A percentile compares a stretch with the other conserved stretches of the same genome.
Conservation (phyloP, 2,113 vertebrate species). For the Azemiops feae region DNA sequence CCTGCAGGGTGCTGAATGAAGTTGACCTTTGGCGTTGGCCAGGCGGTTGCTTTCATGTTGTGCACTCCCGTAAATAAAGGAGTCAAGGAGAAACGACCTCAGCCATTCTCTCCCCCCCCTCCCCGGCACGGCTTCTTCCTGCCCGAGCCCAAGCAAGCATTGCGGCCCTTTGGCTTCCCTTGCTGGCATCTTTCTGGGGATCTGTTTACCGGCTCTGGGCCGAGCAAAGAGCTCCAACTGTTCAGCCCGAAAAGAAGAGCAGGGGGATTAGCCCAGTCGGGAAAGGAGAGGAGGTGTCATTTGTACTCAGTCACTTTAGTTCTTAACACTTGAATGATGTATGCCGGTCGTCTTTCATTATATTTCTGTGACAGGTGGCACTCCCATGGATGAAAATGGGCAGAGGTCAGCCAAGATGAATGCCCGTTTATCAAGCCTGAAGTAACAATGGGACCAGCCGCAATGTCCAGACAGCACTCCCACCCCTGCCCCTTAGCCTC, state of each 20-base stretch:
- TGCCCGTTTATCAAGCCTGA: slow-evolving; percentile 13
- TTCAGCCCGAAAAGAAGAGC: slow-evolving; percentile 54
- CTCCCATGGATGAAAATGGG: slow-evolving; percentile 59
- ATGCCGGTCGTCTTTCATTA: slow-evolving; percentile 62
- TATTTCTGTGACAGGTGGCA: slow-evolving; percentile 61
- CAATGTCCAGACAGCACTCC: neutral
- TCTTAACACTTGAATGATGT: slow-evolving; percentile 70
- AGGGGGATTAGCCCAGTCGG: slow-evolving; percentile 54
- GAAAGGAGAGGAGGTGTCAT: slow-evolving; percentile 69
- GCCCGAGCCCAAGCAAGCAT: neutral
- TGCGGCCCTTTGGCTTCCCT: neutral
- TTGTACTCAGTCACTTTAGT: slow-evolving; percentile 71
- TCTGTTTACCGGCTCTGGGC: slow-evolving; percentile 1
- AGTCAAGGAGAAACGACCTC: neutral
- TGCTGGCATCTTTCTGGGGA: neutral
- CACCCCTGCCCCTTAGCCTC: neutral
- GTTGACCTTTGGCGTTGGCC: neutral
- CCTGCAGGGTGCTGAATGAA: neutral
- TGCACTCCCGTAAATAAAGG: neutral
- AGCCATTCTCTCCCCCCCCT: neutral
- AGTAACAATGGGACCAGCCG: neutral
- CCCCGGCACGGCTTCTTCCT: neutral
- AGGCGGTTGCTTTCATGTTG: neutral
- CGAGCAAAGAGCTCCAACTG: slow-evolving; percentile 40
- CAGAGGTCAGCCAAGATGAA: slow-evolving; percentile 41